Evolutionary conservation across 2,113 vertebrate genomes (phyloP), one percentile per base, ranked within the genome.

Genomic region (Ranitomeya imitator): DNA sequence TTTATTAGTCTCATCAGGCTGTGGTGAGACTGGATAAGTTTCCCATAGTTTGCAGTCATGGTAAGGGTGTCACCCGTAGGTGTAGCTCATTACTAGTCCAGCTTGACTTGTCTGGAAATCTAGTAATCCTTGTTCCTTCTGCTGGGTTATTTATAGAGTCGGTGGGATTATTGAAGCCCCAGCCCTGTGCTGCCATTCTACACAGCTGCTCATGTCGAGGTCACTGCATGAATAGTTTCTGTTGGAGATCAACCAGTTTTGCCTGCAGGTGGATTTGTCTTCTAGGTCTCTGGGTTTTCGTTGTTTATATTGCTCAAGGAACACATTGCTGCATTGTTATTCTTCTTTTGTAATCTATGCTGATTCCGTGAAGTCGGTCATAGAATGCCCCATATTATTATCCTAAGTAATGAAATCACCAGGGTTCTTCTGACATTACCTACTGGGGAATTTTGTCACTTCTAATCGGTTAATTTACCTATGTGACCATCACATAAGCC

Each of bases 181-280:
- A 83, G 60, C 73, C 79, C 59, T 69, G 12, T 55, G 26, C 21
- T 83, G 77, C 57, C 71, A 55, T 45, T 78, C 59, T 26, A 23
- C 60, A 55, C 23, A 63, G 82, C 60, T 85, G 71, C 37, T 83
- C 82, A 45, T 3, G 45, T 71, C 26, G 63, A 87, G 87, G 81
- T 89, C 87, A 89, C 82, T 59, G n/a, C n/a, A 52, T 65, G 65
- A 60, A 69, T 79, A 37, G 87, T 89, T 89, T 89, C 87, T 79
- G 87, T 89, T 89, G 87, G 82, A 89, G 77, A 85, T 54, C 14
- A 84, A 89, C 87, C 87, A 89, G 82, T 59, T 89, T 88, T 89
- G 81, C 87, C 87, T 85, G 87, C 82, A 85, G 81, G 87, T 89
- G 60, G 74, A 84, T 85, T 89, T 85, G 59, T 79, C 52, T 76